These are phyloP conservation scores for Chrysemys picta DNA, from an alignment of 2,113 vertebrate genomes.

Conservation along the genomic window DNA sequence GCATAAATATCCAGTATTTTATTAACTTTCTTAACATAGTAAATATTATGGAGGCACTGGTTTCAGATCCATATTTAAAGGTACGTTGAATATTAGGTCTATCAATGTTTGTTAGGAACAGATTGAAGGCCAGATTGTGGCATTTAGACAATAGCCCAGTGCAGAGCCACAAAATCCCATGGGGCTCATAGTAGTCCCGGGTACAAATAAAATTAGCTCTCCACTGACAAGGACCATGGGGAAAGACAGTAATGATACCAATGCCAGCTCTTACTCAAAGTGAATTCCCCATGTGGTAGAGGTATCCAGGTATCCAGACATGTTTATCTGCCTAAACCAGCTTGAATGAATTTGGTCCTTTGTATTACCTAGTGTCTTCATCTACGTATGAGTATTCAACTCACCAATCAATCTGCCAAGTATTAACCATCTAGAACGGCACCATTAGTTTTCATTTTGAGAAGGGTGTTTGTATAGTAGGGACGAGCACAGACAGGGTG, in stretches of 20 bases:
- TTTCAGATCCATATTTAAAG: not conserved
- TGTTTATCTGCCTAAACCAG: not conserved
- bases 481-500: too few species aligned
- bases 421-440: not conserved
- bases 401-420: not conserved
- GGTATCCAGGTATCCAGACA: not conserved
- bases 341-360: fast-evolving
- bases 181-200: fast-evolving
- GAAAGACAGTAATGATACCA: not conserved
- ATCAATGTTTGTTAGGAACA: not conserved
- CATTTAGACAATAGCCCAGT: not conserved
- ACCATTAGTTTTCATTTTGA: not conserved
- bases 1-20: not conserved
- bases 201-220: not conserved
- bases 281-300: not conserved
- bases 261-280: not conserved
- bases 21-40: not conserved
- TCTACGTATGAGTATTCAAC: not conserved
- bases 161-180: not conserved
- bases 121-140: not conserved
- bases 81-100: not conserved
- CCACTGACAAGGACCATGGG: not conserved
- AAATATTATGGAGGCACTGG: not conserved
- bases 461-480: not conserved
- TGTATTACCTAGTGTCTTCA: not conserved